phyloP scores from a whole-genome alignment of 2,888 invertebrate species.

The Euproctis similis region DNA sequence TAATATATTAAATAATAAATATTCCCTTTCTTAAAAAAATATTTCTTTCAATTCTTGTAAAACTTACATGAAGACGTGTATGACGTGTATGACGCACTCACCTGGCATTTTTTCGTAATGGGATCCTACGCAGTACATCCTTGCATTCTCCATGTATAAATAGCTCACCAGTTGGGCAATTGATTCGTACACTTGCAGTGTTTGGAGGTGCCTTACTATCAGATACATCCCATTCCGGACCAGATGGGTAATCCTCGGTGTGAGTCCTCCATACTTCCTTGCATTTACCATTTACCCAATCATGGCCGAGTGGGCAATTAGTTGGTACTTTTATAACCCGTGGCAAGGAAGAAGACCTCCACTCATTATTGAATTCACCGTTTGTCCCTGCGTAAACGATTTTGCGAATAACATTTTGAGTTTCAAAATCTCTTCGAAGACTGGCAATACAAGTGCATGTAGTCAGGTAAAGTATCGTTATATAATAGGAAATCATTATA shows the following conservation, averaged over 20 bases:
- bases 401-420: slow-evolving; percentile 24
- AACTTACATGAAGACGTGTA: too few relatives aligned
- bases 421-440: slow-evolving; percentile 15
- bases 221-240: neutral
- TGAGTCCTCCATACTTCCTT: neutral
- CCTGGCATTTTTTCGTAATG: too few relatives aligned
- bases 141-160: slow-evolving; percentile 16
- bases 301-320: slow-evolving; percentile 27
- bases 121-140: slow-evolving; percentile 23
- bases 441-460: slow-evolving; percentile 11
- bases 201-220: slow-evolving; percentile 3
- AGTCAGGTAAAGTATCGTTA: slow-evolving; percentile 14
- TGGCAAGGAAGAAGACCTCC: slow-evolving; percentile 9
- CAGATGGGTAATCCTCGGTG: neutral
- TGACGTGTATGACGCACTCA: too few relatives aligned
- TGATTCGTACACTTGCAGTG: slow-evolving; percentile 11
- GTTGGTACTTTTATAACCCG: slow-evolving; percentile 24
- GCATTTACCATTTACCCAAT: slow-evolving; percentile 7
- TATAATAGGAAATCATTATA: slow-evolving; percentile 14
- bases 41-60: too few relatives aligned
- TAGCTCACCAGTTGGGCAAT: slow-evolving; percentile 15
- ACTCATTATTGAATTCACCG: slow-evolving; percentile 18
- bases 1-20: too few relatives aligned
- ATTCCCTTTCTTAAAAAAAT: too few relatives aligned
- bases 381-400: slow-evolving; percentile 16